These are phyloP conservation scores for Brenthis ino DNA, from an alignment of 2,888 invertebrate genomes.

Conservation along the genomic window DNA sequence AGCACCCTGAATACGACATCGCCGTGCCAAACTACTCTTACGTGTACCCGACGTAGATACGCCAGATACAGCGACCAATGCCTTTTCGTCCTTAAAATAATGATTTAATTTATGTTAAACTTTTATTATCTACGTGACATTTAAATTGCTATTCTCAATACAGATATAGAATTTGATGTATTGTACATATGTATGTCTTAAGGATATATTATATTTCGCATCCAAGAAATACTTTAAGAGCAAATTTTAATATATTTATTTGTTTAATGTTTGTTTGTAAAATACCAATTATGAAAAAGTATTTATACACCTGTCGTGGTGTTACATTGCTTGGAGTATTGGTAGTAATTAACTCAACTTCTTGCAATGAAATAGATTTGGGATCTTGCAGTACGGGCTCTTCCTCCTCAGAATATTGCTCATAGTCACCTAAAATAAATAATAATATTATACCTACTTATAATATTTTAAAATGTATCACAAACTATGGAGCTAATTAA, in stretches of 20 bases:
- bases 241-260: no score
- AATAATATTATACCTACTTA: neutral
- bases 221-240: no score
- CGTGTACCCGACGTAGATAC: constrained; percentile 54
- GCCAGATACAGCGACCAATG: constrained; percentile 50
- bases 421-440: constrained; percentile 65
- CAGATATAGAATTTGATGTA: neutral
- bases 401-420: constrained; percentile 68
- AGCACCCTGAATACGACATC: constrained; percentile 66
- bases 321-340: constrained; percentile 46
- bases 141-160: neutral
- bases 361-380: constrained; percentile 64
- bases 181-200: neutral
- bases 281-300: neutral
- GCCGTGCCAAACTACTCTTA: constrained; percentile 58
- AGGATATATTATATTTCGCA: no score
- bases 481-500: neutral
- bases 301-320: constrained; percentile 17
- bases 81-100: constrained; percentile 44
- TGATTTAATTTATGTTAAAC: neutral
- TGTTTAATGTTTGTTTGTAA: no score
- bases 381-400: constrained; percentile 62
- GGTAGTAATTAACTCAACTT: constrained; percentile 61
- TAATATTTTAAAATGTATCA: neutral
- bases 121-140: no score